Conservation (phyloP, 2,888 invertebrate species). For the Branchipolynoe longqiensis region DNA sequence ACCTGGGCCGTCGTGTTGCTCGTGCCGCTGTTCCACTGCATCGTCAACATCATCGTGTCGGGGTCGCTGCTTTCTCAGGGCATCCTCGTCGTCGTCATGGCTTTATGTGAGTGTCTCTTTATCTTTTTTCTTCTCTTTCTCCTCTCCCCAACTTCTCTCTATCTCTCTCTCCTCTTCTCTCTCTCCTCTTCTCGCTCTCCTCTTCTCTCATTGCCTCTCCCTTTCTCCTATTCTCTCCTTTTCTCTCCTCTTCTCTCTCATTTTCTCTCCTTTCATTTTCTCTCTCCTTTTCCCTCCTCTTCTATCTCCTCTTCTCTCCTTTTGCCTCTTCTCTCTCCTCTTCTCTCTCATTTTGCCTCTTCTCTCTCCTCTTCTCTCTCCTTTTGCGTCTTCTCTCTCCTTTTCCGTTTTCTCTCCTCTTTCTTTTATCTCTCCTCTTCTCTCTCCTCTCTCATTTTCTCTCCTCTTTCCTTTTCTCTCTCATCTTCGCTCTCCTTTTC, state of each 20-base stretch:
- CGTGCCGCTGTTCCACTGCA: constrained; percentile 75
- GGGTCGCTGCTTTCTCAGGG: constrained; percentile 88
- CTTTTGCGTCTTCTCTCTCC: too few species aligned
- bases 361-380: too few species aligned
- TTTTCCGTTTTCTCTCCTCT: too few species aligned
- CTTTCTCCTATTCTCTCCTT: background rate
- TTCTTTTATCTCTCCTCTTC: too few species aligned
- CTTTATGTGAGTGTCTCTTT: constrained; percentile 87
- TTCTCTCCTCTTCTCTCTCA: background rate
- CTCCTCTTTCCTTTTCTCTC: too few species aligned
- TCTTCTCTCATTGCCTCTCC: background rate
- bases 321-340: too few species aligned
- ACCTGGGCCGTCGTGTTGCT: constrained; percentile 78
- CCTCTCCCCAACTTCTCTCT: background rate
- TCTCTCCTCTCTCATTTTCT: too few species aligned
- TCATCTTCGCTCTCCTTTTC: too few species aligned
- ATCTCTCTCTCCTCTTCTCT: background rate
- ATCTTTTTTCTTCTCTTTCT: background rate
- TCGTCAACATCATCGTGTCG: constrained; percentile 71
- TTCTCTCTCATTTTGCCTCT: too few species aligned
- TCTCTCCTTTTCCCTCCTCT: background rate
- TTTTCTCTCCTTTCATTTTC: background rate
- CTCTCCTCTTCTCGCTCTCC: background rate
- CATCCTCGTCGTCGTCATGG: constrained; percentile 87
- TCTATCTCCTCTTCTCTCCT: too few species aligned